A percentile compares a stretch with the other conserved stretches of the same genome.
These are phyloP conservation scores for Tribolium castaneum DNA, from an alignment of 1,140 invertebrate genomes.

Conservation along the genomic window DNA sequence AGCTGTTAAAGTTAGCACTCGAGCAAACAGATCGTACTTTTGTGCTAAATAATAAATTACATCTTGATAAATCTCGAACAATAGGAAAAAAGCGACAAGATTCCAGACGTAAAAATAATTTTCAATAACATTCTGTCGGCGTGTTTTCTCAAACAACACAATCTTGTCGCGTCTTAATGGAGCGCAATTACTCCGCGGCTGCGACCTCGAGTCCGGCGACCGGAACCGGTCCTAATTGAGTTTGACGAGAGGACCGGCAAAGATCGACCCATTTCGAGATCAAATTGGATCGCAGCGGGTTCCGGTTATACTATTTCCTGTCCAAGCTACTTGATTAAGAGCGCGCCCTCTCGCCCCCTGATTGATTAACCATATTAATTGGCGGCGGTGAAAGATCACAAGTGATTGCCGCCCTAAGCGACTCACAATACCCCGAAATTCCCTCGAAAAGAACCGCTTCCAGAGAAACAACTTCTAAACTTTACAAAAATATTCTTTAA, in stretches of 20 bases:
- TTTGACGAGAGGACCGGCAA: constrained; percentile 55
- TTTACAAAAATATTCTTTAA: too few relatives aligned
- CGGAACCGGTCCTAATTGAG: constrained; percentile 59
- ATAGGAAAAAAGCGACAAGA: background rate
- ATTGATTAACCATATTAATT: constrained; percentile 42
- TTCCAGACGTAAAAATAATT: constrained; percentile 36
- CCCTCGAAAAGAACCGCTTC: too few relatives aligned
- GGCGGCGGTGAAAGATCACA: constrained; percentile 1
- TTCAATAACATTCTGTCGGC: constrained; percentile 24
- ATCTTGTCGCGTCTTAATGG: constrained; percentile 60
- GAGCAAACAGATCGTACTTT: background rate
- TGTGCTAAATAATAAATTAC: constrained; percentile 15
- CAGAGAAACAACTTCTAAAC: too few relatives aligned
- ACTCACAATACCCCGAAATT: background rate
- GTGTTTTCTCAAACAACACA: constrained; percentile 60
- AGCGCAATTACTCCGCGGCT: constrained; percentile 54
- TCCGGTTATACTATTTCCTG: constrained; percentile 39
- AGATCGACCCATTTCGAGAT: constrained; percentile 51
- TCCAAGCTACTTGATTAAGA: constrained; percentile 39
- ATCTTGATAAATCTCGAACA: background rate
- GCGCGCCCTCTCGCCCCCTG: constrained; percentile 33
- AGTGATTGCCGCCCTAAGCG: background rate
- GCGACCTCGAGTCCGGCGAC: constrained; percentile 51
- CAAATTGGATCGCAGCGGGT: constrained; percentile 52
- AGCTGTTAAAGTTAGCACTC: background rate